Conservation (phyloP, 2,888 invertebrate genomes). For the Zaprionus obscuricornis region DNA sequence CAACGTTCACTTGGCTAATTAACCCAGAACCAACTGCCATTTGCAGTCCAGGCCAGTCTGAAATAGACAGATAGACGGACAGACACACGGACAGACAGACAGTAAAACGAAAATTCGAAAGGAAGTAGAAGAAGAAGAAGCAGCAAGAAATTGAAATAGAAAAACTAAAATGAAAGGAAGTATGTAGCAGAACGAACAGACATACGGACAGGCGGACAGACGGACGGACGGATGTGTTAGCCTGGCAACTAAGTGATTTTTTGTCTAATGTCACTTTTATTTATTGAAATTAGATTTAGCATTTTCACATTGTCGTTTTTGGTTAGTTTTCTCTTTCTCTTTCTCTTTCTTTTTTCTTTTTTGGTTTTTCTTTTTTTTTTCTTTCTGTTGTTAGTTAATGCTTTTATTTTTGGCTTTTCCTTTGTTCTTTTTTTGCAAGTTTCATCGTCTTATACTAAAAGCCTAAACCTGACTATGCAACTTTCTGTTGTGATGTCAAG, state of each 20-base stretch:
- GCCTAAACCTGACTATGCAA: too few relatives aligned
- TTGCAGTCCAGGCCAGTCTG: conserved; percentile 51
- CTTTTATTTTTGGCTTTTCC: conserved; percentile 9
- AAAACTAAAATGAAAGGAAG: too few relatives aligned
- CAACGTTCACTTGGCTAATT: conserved; percentile 68
- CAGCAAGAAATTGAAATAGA: too few relatives aligned
- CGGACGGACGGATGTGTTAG: background rate
- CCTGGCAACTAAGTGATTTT: conserved; percentile 58
- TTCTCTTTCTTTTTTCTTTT: background rate
- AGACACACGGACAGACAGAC: conserved; percentile 4
- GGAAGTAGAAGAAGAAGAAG: too few relatives aligned
- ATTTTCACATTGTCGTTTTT: conserved; percentile 15
- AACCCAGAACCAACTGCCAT: conserved; percentile 70
- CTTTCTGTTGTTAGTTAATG: conserved; percentile 13
- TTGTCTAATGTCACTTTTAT: conserved; percentile 65
- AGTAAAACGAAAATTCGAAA: conserved; percentile 3
- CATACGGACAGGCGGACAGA: conserved; percentile 8
- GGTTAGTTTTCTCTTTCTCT: background rate
- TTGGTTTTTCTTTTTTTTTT: too few relatives aligned
- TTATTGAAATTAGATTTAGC: conserved; percentile 66
- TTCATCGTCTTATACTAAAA: too few relatives aligned
- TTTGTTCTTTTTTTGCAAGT: too few relatives aligned
- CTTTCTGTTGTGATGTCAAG: too few relatives aligned
- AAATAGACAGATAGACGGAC: conserved; percentile 22
- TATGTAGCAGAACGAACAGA: conserved; percentile 32